phyloP scores from a whole-genome alignment of 2,797 vertebrate species.

The Fistularia commersonii region DNA sequence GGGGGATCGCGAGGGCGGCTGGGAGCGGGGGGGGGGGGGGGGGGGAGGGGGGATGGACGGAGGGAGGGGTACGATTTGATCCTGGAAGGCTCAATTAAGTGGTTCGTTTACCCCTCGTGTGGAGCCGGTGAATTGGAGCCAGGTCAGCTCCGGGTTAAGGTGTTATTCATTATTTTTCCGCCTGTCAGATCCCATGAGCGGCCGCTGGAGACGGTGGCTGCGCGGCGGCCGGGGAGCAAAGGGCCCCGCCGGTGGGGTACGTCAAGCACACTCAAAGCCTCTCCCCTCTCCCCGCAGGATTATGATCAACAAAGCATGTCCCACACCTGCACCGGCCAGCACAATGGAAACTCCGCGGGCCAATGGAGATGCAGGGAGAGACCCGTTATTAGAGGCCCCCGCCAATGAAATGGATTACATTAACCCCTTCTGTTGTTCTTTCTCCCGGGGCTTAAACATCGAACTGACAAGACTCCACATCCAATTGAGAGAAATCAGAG shows the following conservation, averaged over 20 bases:
- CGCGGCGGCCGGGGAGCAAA: slow-evolving; percentile 77
- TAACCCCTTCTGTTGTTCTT: slow-evolving; percentile 65
- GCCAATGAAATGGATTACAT: slow-evolving; percentile 70
- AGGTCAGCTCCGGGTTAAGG: slow-evolving; percentile 93
- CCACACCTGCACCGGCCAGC: slow-evolving; percentile 85
- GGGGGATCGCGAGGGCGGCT: slow-evolving; percentile 17
- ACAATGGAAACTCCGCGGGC: slow-evolving; percentile 77
- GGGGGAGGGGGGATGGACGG: slow-evolving; percentile 74
- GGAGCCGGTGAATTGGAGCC: slow-evolving; percentile 84
- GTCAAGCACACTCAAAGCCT: slow-evolving; percentile 95
- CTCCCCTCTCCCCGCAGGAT: slow-evolving; percentile 82
- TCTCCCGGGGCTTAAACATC: slow-evolving; percentile 47
- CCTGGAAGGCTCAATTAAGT: slow-evolving; percentile 89
- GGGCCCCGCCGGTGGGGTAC: slow-evolving; percentile 58
- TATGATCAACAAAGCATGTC: slow-evolving; percentile 94
- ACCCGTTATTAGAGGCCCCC: slow-evolving; percentile 60
- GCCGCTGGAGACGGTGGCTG: slow-evolving; percentile 81
- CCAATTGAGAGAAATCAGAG: slow-evolving; percentile 48
- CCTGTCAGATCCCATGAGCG: slow-evolving; percentile 97
- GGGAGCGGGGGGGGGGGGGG: slow-evolving; percentile 84
- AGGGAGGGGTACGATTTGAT: slow-evolving; percentile 74
- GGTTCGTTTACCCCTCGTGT: slow-evolving; percentile 87
- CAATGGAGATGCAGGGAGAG: slow-evolving; percentile 8
- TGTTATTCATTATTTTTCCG: slow-evolving; percentile 99
- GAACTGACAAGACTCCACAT: slow-evolving; percentile 53